Evolutionary conservation across 1,140 invertebrate species (phyloP).

Genomic region (Mercenaria mercenaria): DNA sequence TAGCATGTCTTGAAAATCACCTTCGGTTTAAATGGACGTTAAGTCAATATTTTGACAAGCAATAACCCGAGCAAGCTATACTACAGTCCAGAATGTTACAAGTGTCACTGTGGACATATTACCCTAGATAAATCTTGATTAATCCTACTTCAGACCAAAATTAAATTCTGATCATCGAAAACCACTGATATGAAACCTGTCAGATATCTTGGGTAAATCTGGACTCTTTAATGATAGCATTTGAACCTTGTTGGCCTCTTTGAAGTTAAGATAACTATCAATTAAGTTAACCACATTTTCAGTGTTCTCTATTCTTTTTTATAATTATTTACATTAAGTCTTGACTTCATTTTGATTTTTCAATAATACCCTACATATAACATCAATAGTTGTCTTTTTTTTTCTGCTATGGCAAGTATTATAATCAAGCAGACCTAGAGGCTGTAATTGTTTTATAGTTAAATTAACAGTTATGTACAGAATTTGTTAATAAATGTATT

Average conservation of each 20-base stretch:
- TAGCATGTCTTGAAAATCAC: neutral
- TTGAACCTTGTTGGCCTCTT: neutral
- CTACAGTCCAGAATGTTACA: neutral
- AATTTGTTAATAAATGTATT: too few species aligned
- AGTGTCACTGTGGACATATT: neutral
- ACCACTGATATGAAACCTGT: neutral
- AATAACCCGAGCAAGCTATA: neutral
- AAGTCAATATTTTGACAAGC: neutral
- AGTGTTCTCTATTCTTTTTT: too few species aligned
- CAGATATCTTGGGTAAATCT: neutral
- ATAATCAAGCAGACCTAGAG: too few species aligned
- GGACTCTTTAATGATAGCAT: neutral
- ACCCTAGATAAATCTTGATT: neutral
- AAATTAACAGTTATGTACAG: too few species aligned
- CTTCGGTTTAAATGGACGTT: neutral
- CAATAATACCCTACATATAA: too few species aligned
- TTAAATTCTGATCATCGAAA: conserved; percentile 6
- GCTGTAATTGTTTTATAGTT: too few species aligned
- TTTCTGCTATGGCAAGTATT: too few species aligned
- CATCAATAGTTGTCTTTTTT: too few species aligned
- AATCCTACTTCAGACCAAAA: conserved; percentile 1
- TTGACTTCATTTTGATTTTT: too few species aligned
- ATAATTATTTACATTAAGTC: too few species aligned
- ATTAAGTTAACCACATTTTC: too few species aligned
- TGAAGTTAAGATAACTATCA: too few species aligned